Evolutionary conservation across 2,113 vertebrate species (phyloP), one percentile per base, ranked within the genome.

Genomic region (Urocitellus parryii): DNA sequence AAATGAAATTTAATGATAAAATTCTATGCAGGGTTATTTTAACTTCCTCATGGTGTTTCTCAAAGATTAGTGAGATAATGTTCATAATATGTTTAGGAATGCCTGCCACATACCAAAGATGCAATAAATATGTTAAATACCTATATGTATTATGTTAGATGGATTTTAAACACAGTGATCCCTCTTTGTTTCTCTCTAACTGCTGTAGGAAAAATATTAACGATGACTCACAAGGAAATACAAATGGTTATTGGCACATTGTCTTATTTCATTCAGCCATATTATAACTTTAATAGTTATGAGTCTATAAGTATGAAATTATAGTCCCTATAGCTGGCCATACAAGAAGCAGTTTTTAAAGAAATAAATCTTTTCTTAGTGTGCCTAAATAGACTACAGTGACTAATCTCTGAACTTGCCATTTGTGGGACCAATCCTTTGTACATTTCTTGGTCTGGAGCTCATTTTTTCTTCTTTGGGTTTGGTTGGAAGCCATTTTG

Each of bases 1-100:
- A 91, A 91, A 70, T 72, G 65, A 91, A 79, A 77, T 53, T 70
- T n/a, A 72, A 65, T 72, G 78, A 96, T 45, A 72, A 84, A 80
- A 80, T 56, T 34, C 32, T 51, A 20, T 25, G 17, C 87, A 65
- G 70, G 34, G 63, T 90, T 61, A 80, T 76, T 10, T 95, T 53
- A 65, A 29, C 20, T 61, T 90, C 45, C 20, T 90, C 63, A 14
- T 37, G 20, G 37, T 22, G n/a, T 9, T 18, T 90, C 25, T 39
- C 29, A 24, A 80, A 77, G 25, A 94, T 85, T 86, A 74, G 72
- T 51, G 68, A 90, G 70, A 51, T 27, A 51, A 53, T 39, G 39
- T 1, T 12, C 0, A 68, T 76, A 61, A 80, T 58, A 77, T 72
- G 61, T 72, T 76, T 53, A 76, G 37, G 72, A 84, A 14, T 53